Percentiles rank a stretch among this genome's conserved stretches.
phyloP scores from a whole-genome alignment of 2,888 invertebrate genomes.

The Melanostoma scalare region DNA sequence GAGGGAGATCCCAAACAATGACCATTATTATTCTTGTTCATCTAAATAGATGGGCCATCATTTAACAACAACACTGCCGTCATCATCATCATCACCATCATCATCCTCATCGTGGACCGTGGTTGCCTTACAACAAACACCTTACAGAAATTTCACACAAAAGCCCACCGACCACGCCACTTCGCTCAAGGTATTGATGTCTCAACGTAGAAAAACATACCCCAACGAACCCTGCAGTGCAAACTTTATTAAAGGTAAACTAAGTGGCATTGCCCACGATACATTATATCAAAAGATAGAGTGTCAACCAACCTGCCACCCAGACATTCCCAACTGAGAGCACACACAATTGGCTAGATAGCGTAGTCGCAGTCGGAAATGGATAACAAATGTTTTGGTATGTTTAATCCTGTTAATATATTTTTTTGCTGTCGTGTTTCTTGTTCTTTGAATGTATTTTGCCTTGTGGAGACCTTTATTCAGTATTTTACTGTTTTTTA shows the following conservation, averaged over 20 bases:
- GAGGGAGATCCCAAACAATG: slow-evolving; percentile 29
- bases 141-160: not conserved
- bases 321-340: slow-evolving; percentile 38
- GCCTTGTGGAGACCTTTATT: slow-evolving; percentile 20
- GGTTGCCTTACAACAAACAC: slow-evolving; percentile 9
- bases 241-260: slow-evolving; percentile 66
- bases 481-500: slow-evolving; percentile 62
- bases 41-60: slow-evolving; percentile 46
- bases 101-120: slow-evolving; percentile 10
- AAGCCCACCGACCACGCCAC: not conserved
- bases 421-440: slow-evolving; percentile 32
- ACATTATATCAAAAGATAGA: slow-evolving; percentile 18
- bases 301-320: slow-evolving; percentile 43
- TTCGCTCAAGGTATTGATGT: slow-evolving; percentile 44
- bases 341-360: slow-evolving; percentile 62
- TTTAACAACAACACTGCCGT: not conserved
- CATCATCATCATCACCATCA: slow-evolving; percentile 24
- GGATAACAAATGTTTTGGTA: slow-evolving; percentile 72
- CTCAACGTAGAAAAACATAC: slow-evolving; percentile 28
- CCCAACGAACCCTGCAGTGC: slow-evolving; percentile 37
- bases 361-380: slow-evolving; percentile 51
- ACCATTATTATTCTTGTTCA: slow-evolving; percentile 43
- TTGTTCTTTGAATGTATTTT: slow-evolving; percentile 1
- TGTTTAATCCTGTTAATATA: slow-evolving; percentile 72
- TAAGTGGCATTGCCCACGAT: slow-evolving; percentile 29